Evolutionary conservation across 2,113 vertebrate genomes (phyloP), one percentile per base, ranked within the genome.

Genomic region (Rhipidura dahli): DNA sequence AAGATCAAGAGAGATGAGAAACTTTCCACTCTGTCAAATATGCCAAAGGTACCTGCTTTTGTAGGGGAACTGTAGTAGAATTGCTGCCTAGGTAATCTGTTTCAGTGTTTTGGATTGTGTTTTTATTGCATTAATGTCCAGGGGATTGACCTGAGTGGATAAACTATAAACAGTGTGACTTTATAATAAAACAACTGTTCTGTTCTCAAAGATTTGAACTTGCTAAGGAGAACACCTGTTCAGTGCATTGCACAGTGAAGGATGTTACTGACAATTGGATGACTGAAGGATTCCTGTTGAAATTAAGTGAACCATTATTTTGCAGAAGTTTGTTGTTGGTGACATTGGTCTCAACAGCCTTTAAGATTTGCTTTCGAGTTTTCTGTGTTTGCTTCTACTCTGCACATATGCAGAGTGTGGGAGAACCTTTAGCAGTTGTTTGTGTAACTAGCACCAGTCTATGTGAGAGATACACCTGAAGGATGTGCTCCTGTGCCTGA

Each of bases 1-100:
- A 99, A 93, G 97, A 99, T 99, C 93, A 97, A 72, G 94, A 98
- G 99, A 95, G 98, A 99, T 91, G 92, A 97, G 40, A 93, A 97
- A 50, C 98, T 99, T 92, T 98, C 97, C 82, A 93, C 98, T 88
- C 98, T 99, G 83, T 99, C 99, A 92, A 99, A 99, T 98, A 99
- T 99, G 99, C 99, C 99, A 65, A 98, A 98, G 99, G 99, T 99
- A 98, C 86, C 75, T n/a, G 69, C 68, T 56, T 78, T 90, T 89
- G 49, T 93, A 49, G 40, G 72, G 60, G n/a, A 50, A 37, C 90
- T 80, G 44, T 78, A 47, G 44, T 90, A 77, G 35, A 59, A 8
- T 33, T 73, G 33, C 61, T 66, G 39, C 23, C 30, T 93, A n/a
- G 27, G 11, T 69, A 56, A 51, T 84, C 39, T 50, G 6, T 66